These are phyloP conservation scores for Drosophila setosimentum DNA, from an alignment of 2,888 invertebrate genomes.

Conservation along the genomic window DNA sequence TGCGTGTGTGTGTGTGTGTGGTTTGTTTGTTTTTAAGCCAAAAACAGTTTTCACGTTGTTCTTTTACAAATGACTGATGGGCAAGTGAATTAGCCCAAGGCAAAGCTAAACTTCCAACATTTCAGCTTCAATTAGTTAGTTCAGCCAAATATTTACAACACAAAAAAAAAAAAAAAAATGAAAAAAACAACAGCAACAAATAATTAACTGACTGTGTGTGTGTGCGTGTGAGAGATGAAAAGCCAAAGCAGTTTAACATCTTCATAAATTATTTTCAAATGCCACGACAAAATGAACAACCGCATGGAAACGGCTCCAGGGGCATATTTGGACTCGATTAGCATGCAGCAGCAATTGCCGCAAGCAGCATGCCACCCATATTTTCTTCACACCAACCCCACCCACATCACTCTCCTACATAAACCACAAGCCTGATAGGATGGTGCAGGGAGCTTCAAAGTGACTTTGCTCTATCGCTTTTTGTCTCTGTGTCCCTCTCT, in stretches of 20 bases:
- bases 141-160: slow-evolving; percentile 7
- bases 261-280: slow-evolving; percentile 67
- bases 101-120: slow-evolving; percentile 16
- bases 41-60: slow-evolving; percentile 34
- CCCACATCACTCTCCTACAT: neutral
- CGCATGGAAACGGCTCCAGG: slow-evolving; percentile 36
- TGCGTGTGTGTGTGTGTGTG: neutral
- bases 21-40: slow-evolving; percentile 9
- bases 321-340: slow-evolving; percentile 67
- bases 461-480: slow-evolving; percentile 34
- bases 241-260: slow-evolving; percentile 63
- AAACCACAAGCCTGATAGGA: neutral
- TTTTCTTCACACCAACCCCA: neutral
- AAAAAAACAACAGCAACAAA: slow-evolving; percentile 1
- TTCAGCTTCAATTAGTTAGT: slow-evolving; percentile 35
- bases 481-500: neutral
- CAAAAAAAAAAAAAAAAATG: neutral
- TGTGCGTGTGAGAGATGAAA: slow-evolving; percentile 24
- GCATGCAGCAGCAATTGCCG: slow-evolving; percentile 56
- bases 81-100: slow-evolving; percentile 4
- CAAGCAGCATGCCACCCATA: slow-evolving; percentile 5
- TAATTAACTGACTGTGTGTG: slow-evolving; percentile 1
- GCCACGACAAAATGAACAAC: slow-evolving; percentile 40
- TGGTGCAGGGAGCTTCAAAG: slow-evolving; percentile 46
- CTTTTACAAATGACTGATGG: slow-evolving; percentile 20